These are phyloP conservation scores for Tortricodes alternella DNA, from an alignment of 2,888 invertebrate species.

Conservation along the genomic window DNA sequence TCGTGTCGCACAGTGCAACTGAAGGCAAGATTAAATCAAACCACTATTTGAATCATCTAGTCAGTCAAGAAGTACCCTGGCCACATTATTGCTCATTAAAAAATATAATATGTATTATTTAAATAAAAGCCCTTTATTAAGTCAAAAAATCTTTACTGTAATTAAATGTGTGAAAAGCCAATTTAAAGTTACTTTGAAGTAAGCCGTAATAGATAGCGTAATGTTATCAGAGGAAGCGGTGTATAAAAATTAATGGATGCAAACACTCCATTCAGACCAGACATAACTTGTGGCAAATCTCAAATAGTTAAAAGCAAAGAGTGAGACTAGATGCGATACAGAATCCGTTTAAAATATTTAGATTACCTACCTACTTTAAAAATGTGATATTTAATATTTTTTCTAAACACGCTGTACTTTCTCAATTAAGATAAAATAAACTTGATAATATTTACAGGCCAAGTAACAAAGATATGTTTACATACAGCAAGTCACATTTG, in stretches of 20 bases:
- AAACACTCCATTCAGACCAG: constrained; percentile 68
- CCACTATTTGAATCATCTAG: too few relatives aligned
- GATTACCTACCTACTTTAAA: too few relatives aligned
- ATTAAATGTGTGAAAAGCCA: constrained; percentile 17
- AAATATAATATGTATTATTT: neutral
- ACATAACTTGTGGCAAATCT: constrained; percentile 61
- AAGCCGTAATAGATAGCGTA: constrained; percentile 33
- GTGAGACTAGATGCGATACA: constrained; percentile 31
- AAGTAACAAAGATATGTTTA: too few relatives aligned
- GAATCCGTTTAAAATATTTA: neutral
- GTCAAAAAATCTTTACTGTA: neutral
- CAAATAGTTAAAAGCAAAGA: constrained; percentile 40
- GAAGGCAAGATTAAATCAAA: too few relatives aligned
- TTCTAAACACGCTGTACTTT: too few relatives aligned
- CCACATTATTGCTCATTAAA: too few relatives aligned
- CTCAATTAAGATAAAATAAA: too few relatives aligned
- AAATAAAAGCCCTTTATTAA: neutral
- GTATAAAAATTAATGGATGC: constrained; percentile 71
- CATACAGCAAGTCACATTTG: too few relatives aligned
- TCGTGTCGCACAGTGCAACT: too few relatives aligned
- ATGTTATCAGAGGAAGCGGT: constrained; percentile 59
- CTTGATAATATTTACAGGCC: too few relatives aligned
- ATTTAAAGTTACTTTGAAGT: constrained; percentile 7
- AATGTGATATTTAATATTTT: too few relatives aligned
- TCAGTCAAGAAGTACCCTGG: too few relatives aligned